Conservation (phyloP, 2,113 vertebrate genomes). For the cat (Felis catus) region DNA sequence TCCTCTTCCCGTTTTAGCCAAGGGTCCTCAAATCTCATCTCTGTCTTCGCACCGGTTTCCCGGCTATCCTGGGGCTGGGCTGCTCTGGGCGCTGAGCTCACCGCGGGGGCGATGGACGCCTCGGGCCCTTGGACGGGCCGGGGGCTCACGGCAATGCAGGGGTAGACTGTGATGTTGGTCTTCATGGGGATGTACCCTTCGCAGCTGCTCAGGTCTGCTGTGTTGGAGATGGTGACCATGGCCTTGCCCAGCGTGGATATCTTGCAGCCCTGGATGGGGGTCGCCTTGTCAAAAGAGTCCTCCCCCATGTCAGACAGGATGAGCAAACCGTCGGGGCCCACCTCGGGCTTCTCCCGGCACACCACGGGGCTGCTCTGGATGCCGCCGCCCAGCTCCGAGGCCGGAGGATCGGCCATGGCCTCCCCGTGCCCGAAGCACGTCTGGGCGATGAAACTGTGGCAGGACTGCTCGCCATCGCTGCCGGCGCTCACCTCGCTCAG, state of each 20-base stretch:
- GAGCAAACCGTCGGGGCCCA: slow-evolving; percentile 83
- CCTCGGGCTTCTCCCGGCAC: slow-evolving; percentile 82
- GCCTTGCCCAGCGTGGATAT: slow-evolving; percentile 91
- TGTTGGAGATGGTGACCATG: slow-evolving; percentile 88
- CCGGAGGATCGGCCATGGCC: slow-evolving; percentile 90
- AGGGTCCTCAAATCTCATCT: slow-evolving; percentile 94
- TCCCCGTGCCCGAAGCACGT: slow-evolving; percentile 93
- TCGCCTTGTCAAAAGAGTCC: slow-evolving; percentile 83
- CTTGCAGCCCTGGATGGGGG: slow-evolving; percentile 86
- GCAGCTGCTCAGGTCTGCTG: slow-evolving; percentile 82
- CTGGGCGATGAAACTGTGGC: slow-evolving; percentile 92
- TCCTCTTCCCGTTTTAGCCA: slow-evolving; percentile 94
- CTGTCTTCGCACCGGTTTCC: slow-evolving; percentile 80
- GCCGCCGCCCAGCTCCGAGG: slow-evolving; percentile 77
- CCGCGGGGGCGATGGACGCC: slow-evolving; percentile 59
- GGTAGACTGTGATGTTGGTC: slow-evolving; percentile 89
- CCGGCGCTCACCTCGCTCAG: slow-evolving; percentile 93
- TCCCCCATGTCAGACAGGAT: slow-evolving; percentile 80
- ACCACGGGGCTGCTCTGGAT: slow-evolving; percentile 76
- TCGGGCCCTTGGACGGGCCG: slow-evolving; percentile 85
- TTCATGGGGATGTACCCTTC: slow-evolving; percentile 90
- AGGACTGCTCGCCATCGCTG: slow-evolving; percentile 94
- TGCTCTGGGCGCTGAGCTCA: slow-evolving; percentile 70
- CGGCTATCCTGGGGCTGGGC: slow-evolving; percentile 78
- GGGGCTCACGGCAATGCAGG: slow-evolving; percentile 90